Base-by-base conservation (phyloP, 2,113 vertebrate genomes). In the Balaeniceps rex region DNA sequence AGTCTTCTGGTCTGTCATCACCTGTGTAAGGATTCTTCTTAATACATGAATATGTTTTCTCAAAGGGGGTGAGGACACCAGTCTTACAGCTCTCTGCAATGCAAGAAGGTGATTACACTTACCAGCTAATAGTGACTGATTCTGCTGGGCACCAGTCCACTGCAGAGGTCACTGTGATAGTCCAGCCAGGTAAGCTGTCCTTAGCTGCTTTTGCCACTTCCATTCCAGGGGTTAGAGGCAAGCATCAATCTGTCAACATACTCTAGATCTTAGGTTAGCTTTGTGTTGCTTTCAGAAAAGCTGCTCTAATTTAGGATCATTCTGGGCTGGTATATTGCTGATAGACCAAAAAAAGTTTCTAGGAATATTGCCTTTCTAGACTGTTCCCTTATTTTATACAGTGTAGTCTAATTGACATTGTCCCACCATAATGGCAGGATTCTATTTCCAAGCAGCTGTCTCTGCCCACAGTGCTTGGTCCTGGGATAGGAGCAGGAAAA, bases 61-160 rank as follows among this genome's bases (percentile, higher is more conserved):
- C 54, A 4, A 83, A 99, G 99, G 99, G 99, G 1, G 99, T 99
- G 57, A 98, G 99, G 88, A 99, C 99, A 6, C 98, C 99, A 6
- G 98, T 96, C 68, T 97, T 99, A 44, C 99, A 99, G 98, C 98
- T 99, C 68, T 99, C 99, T 18, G 99, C 99, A 17, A 98, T 99
- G 99, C 99, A 99, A 95, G 99, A 99, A 97, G 99, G 99, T 57
- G 99, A 99, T 97, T 99, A 99, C 92, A 99, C 99, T 61, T 99
- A 99, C 96, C 98, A 99, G 97, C 99, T 99, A 38, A 99, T 99
- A 5, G 99, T 99, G 92, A 99, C 99, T 0, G 99, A 99, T 97
- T 99, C 99, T 2, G 96, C 98, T 47, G 99, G 99, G 83, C 99
- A 99, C 96, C 99, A 99, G 94, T 98, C 98, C 96, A 99, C 99